A percentile compares a stretch with the other conserved stretches of the same genome.
Evolutionary conservation across 2,797 vertebrate genomes (phyloP).

Genomic region (Halcyon chelicuti): DNA sequence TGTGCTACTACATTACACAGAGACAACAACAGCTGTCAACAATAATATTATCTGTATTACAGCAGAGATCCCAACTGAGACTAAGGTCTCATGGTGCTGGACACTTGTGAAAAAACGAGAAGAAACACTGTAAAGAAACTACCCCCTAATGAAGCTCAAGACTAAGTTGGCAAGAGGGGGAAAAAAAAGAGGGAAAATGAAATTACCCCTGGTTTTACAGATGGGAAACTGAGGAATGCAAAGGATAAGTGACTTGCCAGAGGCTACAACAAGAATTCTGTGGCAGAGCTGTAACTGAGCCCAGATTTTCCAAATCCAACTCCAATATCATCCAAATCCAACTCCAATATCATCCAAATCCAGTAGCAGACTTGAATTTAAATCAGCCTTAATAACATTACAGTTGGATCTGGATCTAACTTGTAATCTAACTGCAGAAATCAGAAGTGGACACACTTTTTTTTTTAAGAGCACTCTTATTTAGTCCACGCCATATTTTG

Average conservation of each 20-base stretch:
- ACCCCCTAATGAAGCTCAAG: not conserved
- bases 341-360: not conserved
- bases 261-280: not conserved
- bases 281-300: not conserved
- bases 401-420: not conserved
- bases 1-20: conserved; percentile 67
- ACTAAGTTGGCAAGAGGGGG: not conserved
- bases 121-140: not conserved
- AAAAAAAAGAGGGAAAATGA: not conserved
- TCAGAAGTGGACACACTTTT: not conserved
- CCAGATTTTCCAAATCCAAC: not conserved
- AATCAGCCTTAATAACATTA: not conserved
- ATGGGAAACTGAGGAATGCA: conserved; percentile 7
- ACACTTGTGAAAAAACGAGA: not conserved
- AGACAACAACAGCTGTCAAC: conserved; percentile 64
- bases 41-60: conserved; percentile 61
- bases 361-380: conserved; percentile 2
- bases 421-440: not conserved
- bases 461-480: not conserved
- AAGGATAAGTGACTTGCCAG: not conserved
- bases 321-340: not conserved
- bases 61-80: conserved; percentile 34
- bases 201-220: not conserved
- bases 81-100: conserved; percentile 35
- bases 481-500: conserved; percentile 39